A percentile compares a stretch with the other conserved stretches of the same genome.
These are phyloP conservation scores for Bufo gargarizans DNA, from an alignment of 2,113 vertebrate species.

Conservation along the genomic window DNA sequence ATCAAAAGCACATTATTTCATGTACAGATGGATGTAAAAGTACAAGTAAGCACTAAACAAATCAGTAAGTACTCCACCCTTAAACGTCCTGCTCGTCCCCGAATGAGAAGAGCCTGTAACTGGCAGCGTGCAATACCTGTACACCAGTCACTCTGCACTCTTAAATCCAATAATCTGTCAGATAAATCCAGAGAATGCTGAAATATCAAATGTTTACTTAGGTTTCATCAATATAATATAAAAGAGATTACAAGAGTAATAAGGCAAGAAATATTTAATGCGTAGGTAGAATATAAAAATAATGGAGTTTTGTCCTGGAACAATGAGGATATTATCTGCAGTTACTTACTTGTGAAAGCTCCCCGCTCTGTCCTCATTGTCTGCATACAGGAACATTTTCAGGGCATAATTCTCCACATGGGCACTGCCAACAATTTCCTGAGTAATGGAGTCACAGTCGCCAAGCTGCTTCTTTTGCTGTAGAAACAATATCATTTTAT, in stretches of 20 bases:
- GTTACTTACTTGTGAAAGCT: slow-evolving; percentile 92
- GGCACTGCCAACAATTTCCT: slow-evolving; percentile 95
- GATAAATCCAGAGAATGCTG: background rate
- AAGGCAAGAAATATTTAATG: background rate
- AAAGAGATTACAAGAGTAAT: background rate
- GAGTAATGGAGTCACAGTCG: slow-evolving; percentile 91
- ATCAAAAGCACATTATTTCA: no score
- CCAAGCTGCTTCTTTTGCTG: slow-evolving; percentile 95
- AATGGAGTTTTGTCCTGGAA: background rate
- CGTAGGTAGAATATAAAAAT: background rate
- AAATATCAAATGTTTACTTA: background rate
- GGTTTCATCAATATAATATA: background rate
- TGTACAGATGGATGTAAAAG: no score
- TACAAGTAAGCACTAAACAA: no score
- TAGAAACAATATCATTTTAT: slow-evolving; percentile 52
- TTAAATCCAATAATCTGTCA: background rate
- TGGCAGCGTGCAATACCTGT: background rate
- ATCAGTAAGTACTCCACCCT: background rate
- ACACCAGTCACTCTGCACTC: no score
- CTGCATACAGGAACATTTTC: slow-evolving; percentile 97
- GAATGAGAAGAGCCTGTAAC: no score
- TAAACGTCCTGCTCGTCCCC: background rate
- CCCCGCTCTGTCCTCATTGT: slow-evolving; percentile 92
- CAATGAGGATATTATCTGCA: background rate
- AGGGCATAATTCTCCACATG: slow-evolving; percentile 97